phyloP scores from a whole-genome alignment of 2,888 invertebrate species.

The Sympetrum striolatum region DNA sequence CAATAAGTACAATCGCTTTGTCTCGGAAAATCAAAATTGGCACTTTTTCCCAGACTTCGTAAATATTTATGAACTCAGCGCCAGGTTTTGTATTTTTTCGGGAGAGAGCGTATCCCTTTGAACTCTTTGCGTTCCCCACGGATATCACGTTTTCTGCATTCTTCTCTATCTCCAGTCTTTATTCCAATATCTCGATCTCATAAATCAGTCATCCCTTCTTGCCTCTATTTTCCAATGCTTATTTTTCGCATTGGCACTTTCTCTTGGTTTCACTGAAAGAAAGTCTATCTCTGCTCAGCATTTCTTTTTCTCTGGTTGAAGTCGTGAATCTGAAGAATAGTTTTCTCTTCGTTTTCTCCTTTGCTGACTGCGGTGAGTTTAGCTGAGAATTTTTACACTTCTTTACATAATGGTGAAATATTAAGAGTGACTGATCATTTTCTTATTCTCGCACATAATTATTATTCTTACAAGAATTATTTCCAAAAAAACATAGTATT shows the following conservation, averaged over 20 bases:
- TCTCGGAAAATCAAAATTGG: no score
- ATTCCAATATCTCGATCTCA: neutral
- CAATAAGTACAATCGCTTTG: no score
- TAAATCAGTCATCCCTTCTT: slow-evolving; percentile 4
- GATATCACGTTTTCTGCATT: neutral
- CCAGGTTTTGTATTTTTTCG: neutral
- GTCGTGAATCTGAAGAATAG: neutral
- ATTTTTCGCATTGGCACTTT: neutral
- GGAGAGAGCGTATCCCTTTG: neutral
- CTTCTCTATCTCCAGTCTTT: neutral
- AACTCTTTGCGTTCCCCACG: neutral
- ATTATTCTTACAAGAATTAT: no score
- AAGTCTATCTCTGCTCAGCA: neutral
- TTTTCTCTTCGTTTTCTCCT: neutral
- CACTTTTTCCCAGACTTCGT: neutral
- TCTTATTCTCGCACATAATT: no score
- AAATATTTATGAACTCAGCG: neutral
- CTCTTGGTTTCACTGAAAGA: neutral
- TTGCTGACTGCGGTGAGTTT: neutral
- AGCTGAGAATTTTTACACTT: no score
- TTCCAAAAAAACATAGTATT: no score
- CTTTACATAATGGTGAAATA: no score
- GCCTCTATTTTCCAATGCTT: neutral
- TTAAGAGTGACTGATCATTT: no score
- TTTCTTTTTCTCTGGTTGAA: neutral